Evolutionary conservation across 2,797 vertebrate species (phyloP).

Genomic region (Gobio occitaniae): DNA sequence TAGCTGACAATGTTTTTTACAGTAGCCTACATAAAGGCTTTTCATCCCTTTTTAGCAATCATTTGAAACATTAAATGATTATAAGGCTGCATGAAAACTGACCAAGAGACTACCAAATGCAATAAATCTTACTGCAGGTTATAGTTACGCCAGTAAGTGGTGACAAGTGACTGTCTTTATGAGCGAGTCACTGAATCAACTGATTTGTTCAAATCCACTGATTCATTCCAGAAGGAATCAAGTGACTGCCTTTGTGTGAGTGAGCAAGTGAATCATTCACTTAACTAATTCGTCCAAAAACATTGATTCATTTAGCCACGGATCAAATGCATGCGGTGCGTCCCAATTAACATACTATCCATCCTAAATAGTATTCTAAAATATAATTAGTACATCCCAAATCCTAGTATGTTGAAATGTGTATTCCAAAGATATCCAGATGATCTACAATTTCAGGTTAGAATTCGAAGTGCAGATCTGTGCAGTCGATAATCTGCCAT

Average conservation of each 20-base stretch:
- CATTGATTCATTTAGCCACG: background rate
- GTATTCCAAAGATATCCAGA: no score
- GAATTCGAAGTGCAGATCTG: no score
- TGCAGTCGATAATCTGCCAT: no score
- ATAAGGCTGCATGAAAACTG: background rate
- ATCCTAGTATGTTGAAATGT: no score
- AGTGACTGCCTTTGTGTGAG: background rate
- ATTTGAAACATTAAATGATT: background rate
- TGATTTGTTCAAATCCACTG: background rate
- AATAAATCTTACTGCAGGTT: background rate
- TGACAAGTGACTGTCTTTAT: background rate
- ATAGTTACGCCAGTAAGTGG: background rate
- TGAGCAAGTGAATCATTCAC: background rate
- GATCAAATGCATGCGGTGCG: background rate
- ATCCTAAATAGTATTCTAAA: no score
- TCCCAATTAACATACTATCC: no score
- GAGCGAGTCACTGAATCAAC: background rate
- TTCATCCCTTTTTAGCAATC: background rate
- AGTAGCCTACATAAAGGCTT: background rate
- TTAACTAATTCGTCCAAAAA: background rate
- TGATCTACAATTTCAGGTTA: no score
- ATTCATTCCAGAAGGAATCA: background rate
- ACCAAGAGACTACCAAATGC: no score
- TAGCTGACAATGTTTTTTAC: background rate
- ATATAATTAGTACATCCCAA: no score